A percentile compares a stretch with the other conserved stretches of the same genome.
phyloP scores from a whole-genome alignment of 2,888 invertebrate species.

The Drosophila putrida region DNA sequence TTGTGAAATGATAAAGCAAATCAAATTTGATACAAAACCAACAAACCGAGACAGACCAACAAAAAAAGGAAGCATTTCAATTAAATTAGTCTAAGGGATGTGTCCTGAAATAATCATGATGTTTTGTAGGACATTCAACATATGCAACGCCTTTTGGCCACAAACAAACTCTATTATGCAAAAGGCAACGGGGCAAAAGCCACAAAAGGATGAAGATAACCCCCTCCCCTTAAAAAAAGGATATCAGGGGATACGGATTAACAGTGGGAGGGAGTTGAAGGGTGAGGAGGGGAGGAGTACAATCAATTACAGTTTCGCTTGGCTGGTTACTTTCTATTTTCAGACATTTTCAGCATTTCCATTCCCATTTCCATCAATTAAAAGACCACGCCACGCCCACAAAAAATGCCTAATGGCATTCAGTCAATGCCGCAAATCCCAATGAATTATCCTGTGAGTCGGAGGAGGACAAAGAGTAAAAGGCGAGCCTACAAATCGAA shows the following conservation, averaged over 20 bases:
- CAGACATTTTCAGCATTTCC: conserved; percentile 10
- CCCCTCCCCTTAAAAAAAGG: conserved; percentile 13
- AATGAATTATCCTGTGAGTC: conserved; percentile 36
- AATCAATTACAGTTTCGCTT: conserved; percentile 71
- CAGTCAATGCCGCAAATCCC: conserved; percentile 37
- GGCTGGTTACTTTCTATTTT: conserved; percentile 30
- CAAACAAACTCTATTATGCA: conserved; percentile 44
- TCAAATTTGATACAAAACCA: conserved; percentile 32
- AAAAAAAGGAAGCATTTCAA: conserved; percentile 26
- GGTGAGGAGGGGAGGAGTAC: conserved; percentile 23
- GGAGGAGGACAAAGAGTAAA: background rate
- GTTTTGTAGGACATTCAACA: conserved; percentile 36
- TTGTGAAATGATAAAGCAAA: conserved; percentile 25
- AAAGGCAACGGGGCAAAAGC: conserved; percentile 50
- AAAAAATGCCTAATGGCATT: conserved; percentile 52
- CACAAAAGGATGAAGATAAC: conserved; percentile 51
- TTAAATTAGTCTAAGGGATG: conserved; percentile 35
- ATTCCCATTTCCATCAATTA: conserved; percentile 61
- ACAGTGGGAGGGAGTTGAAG: conserved; percentile 45
- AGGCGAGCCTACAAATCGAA: conserved; percentile 14
- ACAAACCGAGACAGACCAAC: background rate
- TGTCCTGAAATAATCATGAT: conserved; percentile 34
- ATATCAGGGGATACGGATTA: conserved; percentile 34
- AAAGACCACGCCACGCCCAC: conserved; percentile 39
- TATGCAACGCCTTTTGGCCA: conserved; percentile 36